Evolutionary conservation across 2,888 invertebrate genomes (phyloP), one percentile per base, ranked within the genome.

Genomic region (Eupithecia vulgata): DNA sequence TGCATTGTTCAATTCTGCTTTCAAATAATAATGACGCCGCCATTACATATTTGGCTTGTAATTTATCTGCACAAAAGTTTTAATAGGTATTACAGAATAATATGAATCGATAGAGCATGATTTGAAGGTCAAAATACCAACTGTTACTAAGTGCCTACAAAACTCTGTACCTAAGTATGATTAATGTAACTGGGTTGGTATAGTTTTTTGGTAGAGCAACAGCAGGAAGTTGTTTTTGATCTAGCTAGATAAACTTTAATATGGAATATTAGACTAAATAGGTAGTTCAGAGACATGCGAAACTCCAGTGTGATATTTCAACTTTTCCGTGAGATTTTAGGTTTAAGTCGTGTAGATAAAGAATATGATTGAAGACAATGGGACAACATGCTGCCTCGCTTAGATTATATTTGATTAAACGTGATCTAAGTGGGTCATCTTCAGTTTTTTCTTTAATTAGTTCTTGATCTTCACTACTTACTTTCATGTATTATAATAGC

Each of bases 51-150:
- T 30, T 34, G 34, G 61, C 17, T 61, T 61, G 30, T 61, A 61
- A 61, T 61, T 61, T 61, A 61, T 59, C 59, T 34, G 34, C 61
- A 34, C 61, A 61, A 34, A 59, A 61, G 52, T 25, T 25, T 57
- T 1, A 25, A 25, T 57, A 21, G 6, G 10, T 21, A 45, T 17
- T 17, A 48, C 48, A 48, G 52, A 21, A 52, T 52, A 52, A 21
- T 52, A 52, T 12, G 21, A 21, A 13, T 57, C 25, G 52, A 57
- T 25, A 57, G 52, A 57, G 25, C 52, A 25, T 21, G 52, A 57
- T 57, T 57, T 57, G 52, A 52, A 52, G 52, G 52, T 57, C 52
- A 13, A 57, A 25, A 57, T 25, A 57, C 21, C 52, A 25, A 25
- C 21, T 12, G 21, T 21, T 21, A 25, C 52, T 8, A 21, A 42